Base-by-base conservation (phyloP, 2,888 invertebrate species). In the Monochamus alternatus region DNA sequence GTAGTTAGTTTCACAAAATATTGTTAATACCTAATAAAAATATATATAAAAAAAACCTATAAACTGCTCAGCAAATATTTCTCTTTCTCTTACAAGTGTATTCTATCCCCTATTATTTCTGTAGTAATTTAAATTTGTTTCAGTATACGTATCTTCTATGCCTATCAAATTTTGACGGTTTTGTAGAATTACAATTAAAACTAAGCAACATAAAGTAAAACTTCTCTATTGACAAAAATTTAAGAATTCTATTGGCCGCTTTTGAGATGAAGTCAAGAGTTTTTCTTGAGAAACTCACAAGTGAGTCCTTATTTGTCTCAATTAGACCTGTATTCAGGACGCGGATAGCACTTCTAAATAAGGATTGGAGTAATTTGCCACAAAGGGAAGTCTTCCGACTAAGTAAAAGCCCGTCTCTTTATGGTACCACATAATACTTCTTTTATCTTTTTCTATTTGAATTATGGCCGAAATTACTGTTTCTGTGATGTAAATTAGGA, bases 241-340 rank as follows among this genome's bases (percentile, higher is more conserved):
- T 14, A 55, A 14, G 22, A 1, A 55, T n/a, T n/a, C n/a, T n/a
- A 55, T 55, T 5, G 55, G 10, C 22, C 14, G 55, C 55, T 55
- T 55, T 55, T 55, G 55, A n/a, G 12, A 14, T 22, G 12, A 64
- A 22, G 43, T 63, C 43, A 63, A 43, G 63, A 38, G 64, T 64
- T 47, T 64, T 51, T 64, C 30, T 55, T 62, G 12, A 47, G 47
- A 44, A 64, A 31, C 44, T 44, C 64, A 63, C 62, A 70, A 60
- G 51, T 51, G 70, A 70, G 32, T 47, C 44, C 70, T 70, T 70
- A 70, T 70, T 70, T 70, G 70, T 70, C 72, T 64, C 72, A 72
- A 72, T 72, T 72, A 72, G 62, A 72, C 51, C 47, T 52, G 52
- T 72, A 72, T 63, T 63, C 72, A 72, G 63, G 72, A 72, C 64